A percentile compares a stretch with the other conserved stretches of the same genome.
Conservation (phyloP, 2,888 invertebrate species). For the Aspidiotus rigidus region DNA sequence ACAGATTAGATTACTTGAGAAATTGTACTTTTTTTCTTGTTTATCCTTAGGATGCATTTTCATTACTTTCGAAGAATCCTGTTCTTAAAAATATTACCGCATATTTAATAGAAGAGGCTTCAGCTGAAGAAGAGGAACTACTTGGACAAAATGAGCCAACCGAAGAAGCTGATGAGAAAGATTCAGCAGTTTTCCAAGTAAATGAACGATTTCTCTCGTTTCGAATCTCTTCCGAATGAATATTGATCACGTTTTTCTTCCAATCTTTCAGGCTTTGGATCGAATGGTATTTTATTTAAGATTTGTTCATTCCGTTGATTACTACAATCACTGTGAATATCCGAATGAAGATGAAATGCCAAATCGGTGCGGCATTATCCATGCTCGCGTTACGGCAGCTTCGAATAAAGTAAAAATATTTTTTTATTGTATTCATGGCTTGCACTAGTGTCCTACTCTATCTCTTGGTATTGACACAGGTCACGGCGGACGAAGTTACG, state of each 20-base stretch:
- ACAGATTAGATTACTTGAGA: no score
- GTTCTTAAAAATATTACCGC: slow-evolving; percentile 94
- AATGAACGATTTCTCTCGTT: neutral
- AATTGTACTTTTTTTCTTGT: no score
- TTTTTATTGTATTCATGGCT: neutral
- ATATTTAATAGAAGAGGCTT: slow-evolving; percentile 94
- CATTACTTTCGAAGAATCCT: slow-evolving; percentile 77
- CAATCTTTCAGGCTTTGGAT: slow-evolving; percentile 50
- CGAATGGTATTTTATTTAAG: slow-evolving; percentile 85
- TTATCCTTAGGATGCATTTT: slow-evolving; percentile 48
- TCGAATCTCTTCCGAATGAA: neutral
- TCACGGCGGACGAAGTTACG: slow-evolving; percentile 51
- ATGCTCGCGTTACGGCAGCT: slow-evolving; percentile 83
- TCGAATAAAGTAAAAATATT: slow-evolving; percentile 56
- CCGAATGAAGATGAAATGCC: slow-evolving; percentile 99
- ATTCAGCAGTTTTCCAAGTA: slow-evolving; percentile 37
- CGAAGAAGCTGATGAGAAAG: slow-evolving; percentile 42
- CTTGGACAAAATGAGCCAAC: slow-evolving; percentile 53
- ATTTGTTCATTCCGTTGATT: slow-evolving; percentile 96
- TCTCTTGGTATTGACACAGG: slow-evolving; percentile 2
- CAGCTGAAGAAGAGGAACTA: slow-evolving; percentile 94
- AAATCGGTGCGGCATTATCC: slow-evolving; percentile 95
- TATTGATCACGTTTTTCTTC: neutral
- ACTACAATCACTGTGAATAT: slow-evolving; percentile 98
- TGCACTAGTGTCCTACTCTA: neutral